phyloP scores from a whole-genome alignment of 2,797 vertebrate species.

The Graptemys geographica region DNA sequence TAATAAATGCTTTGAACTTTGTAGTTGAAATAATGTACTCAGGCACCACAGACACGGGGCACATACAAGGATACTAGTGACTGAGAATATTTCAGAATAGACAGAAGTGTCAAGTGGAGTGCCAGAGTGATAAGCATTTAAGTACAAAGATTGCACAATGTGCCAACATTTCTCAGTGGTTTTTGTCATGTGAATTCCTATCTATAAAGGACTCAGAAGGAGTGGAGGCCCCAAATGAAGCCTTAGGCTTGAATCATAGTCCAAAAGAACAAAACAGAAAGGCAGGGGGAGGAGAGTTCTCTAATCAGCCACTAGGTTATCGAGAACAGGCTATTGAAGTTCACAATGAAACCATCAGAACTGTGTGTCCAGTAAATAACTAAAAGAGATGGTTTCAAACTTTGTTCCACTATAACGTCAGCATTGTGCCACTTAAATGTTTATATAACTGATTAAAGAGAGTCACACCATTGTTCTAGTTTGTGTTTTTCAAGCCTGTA shows the following conservation, averaged over 20 bases:
- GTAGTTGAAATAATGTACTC: conserved; percentile 7
- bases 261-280: not conserved
- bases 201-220: not conserved
- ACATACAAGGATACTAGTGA: not conserved
- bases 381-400: rapidly evolving
- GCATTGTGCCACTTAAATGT: not conserved
- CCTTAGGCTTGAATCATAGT: not conserved
- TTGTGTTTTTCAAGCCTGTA: not conserved
- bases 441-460: not conserved
- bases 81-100: conserved; percentile 11
- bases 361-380: rapidly evolving
- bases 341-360: not conserved
- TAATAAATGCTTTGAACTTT: conserved; percentile 37
- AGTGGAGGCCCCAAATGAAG: not conserved
- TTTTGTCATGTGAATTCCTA: not conserved
- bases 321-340: not conserved
- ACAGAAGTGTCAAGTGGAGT: not conserved
- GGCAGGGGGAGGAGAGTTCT: not conserved
- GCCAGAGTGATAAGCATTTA: not conserved
- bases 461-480: not conserved
- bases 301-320: not conserved
- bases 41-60: not conserved
- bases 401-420: rapidly evolving
- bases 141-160: not conserved
- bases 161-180: rapidly evolving